Conservation (phyloP, 2,888 invertebrate species). For the Aporophyla nigra region DNA sequence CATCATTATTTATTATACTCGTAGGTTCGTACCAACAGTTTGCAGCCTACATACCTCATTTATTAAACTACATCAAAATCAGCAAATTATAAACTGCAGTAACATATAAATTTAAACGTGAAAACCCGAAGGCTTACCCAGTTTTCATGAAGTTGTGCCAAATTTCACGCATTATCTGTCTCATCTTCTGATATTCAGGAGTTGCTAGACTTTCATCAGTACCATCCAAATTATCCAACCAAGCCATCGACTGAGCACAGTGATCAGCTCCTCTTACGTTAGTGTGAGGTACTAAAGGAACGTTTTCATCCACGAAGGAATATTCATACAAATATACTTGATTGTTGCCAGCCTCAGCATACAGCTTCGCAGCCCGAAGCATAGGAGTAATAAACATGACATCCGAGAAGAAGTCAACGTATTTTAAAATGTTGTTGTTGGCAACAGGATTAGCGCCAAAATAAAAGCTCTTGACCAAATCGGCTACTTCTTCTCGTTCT, state of each 20-base stretch:
- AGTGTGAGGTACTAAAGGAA: constrained; percentile 64
- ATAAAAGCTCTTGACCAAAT: constrained; percentile 72
- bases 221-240: constrained; percentile 49
- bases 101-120: background rate
- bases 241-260: constrained; percentile 68
- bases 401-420: constrained; percentile 73
- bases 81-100: background rate
- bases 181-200: constrained; percentile 41
- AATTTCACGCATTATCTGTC: constrained; percentile 34
- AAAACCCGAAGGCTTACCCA: background rate
- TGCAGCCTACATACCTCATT: background rate
- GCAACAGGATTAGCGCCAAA: constrained; percentile 68
- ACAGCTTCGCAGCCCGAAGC: constrained; percentile 69
- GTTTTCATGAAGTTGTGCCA: constrained; percentile 51
- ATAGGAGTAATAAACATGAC: constrained; percentile 66
- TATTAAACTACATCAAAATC: background rate
- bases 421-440: constrained; percentile 65
- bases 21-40: background rate
- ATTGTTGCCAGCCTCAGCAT: constrained; percentile 72
- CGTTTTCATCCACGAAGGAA: constrained; percentile 68
- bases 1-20: background rate
- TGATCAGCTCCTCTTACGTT: constrained; percentile 67
- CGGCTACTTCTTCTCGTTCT: constrained; percentile 70
- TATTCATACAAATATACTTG: constrained; percentile 74
- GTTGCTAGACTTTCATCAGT: constrained; percentile 38